Base-by-base conservation (phyloP, 2,113 vertebrate genomes). In the Labeo rohita region DNA sequence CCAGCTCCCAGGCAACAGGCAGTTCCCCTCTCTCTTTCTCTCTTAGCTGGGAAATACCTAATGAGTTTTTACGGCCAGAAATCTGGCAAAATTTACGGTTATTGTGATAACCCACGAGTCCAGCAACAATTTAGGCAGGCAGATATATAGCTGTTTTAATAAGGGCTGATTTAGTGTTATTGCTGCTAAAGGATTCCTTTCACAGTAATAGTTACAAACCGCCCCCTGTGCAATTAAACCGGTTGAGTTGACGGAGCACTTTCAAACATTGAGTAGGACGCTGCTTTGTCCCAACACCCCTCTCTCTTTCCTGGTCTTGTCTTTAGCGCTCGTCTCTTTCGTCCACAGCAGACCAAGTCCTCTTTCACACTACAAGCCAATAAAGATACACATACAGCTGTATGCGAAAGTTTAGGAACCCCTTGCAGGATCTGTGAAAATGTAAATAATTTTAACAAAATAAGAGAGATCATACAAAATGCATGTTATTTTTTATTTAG, bases 71-170 rank as follows among this genome's bases (percentile, higher is more conserved):
- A 92, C 84, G 61, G 88, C 89, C 91, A 90, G 91, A 89, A 89
- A 86, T 89, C 88, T 86, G 87, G 86, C 78, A 76, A 87, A 91
- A 94, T 95, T 94, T 95, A 95, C 89, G 90, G 90, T 91, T 95
- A 94, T 93, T 94, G 92, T 95, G 91, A 93, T 94, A 94, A 94
- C 93, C 93, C 89, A 83, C 87, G 90, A 92, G 93, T 93, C 91
- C 90, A 88, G 92, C 87, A 87, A 90, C 36, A 89, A 90, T 91
- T 89, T 83, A 91, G 92, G 88, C 85, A 87, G 90, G 90, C 92
- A 93, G 92, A 93, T 91, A 93, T 93, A 93, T 91, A 89, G 86
- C 88, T 90, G 91, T 93, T 95, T 94, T 93, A 94, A 94, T 93
- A 94, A 93, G 91, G 84, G 63, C 79, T 93, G 93, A 94, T 94